These are phyloP conservation scores for Lota lota DNA, from an alignment of 2,113 vertebrate genomes.

Conservation along the genomic window DNA sequence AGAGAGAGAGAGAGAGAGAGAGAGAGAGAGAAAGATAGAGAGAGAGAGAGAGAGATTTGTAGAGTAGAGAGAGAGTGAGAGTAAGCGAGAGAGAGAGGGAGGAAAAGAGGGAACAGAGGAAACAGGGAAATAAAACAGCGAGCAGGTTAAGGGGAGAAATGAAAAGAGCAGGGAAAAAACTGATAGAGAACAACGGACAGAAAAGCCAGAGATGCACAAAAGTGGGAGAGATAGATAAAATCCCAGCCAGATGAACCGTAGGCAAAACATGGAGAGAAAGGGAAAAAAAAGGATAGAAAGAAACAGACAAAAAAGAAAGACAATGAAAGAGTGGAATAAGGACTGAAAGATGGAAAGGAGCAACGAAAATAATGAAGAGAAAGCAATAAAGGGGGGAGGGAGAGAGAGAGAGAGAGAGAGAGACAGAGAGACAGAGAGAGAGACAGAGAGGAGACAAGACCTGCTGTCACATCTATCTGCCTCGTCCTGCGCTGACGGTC, in stretches of 20 bases:
- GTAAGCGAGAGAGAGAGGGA: no score
- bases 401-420: no score
- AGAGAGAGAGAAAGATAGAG: no score
- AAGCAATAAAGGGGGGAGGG: no score
- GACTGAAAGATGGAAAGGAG: slow-evolving; percentile 15
- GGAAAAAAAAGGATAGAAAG: slow-evolving; percentile 14
- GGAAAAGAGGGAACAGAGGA: neutral
- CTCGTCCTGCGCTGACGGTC: slow-evolving; percentile 47
- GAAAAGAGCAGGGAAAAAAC: neutral
- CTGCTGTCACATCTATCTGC: slow-evolving; percentile 38
- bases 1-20: neutral
- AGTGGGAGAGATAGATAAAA: neutral
- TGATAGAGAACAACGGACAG: slow-evolving; percentile 11
- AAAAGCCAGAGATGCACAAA: neutral
- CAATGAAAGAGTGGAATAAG: slow-evolving; percentile 7
- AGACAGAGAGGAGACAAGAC: slow-evolving; percentile 32
- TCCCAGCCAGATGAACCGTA: neutral
- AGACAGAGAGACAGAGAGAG: slow-evolving; percentile 25
- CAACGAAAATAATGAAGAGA: slow-evolving; percentile 26
- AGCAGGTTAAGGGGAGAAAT: neutral
- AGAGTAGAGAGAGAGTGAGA: no score
- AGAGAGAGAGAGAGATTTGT: no score
- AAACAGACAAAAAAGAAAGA: no score
- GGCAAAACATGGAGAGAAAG: neutral
- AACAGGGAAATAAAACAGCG: neutral